phyloP scores from a whole-genome alignment of 1,140 invertebrate genomes.

The Chrysopa pallens region DNA sequence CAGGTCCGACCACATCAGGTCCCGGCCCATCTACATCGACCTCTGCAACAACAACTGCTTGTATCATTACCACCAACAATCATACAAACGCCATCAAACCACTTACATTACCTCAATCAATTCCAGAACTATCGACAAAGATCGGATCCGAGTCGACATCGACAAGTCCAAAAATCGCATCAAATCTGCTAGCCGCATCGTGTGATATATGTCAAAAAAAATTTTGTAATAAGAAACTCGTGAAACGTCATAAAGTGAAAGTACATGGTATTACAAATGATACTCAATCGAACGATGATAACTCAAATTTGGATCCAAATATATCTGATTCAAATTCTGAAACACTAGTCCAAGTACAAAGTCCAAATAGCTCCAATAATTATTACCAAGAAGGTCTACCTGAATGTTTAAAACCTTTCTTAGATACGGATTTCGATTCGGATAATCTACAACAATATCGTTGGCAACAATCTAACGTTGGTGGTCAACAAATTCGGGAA shows the following conservation, averaged over 20 bases:
- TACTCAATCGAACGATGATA: slow-evolving; percentile 7
- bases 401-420: slow-evolving; percentile 9
- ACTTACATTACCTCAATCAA: not conserved
- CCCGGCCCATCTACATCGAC: no score
- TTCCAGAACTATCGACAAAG: no score
- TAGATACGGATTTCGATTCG: slow-evolving; percentile 13
- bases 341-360: not conserved
- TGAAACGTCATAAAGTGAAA: slow-evolving; percentile 40
- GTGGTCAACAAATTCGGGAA: slow-evolving; percentile 13
- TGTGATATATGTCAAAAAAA: slow-evolving; percentile 46
- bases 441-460: not conserved
- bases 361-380: not conserved
- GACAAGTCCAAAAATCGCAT: no score
- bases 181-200: slow-evolving; percentile 18
- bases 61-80: not conserved
- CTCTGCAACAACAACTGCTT: slow-evolving; percentile 12
- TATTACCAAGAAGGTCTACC: slow-evolving; percentile 1
- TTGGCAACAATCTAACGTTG: slow-evolving; percentile 7
- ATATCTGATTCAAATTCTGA: not conserved
- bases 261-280: slow-evolving; percentile 29
- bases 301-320: slow-evolving; percentile 5
- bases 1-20: no score
- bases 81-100: not conserved
- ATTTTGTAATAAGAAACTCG: slow-evolving; percentile 55
- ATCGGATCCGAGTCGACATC: no score